Base-by-base conservation (phyloP, 2,888 invertebrate species). In the Rugalucina vietnamica region DNA sequence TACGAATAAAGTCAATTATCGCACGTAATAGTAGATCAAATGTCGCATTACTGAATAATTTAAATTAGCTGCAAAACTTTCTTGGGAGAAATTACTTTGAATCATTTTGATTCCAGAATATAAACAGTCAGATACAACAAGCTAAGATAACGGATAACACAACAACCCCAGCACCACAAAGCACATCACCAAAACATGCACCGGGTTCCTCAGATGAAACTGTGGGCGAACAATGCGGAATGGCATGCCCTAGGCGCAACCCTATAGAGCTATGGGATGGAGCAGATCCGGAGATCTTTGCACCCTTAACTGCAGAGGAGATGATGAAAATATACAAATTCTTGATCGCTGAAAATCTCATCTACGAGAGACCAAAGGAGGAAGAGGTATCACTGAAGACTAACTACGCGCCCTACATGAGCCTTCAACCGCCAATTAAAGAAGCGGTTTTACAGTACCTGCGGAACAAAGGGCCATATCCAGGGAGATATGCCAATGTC, bases 281-380 rank as follows among this genome's bases (percentile, higher is more conserved):
- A 8, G 39, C 36, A 14, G 14, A 84, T n/a, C 86, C 86, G 1
- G 81, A 86, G 43, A 10, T 87, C 18, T 87, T 83, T 69, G 81
- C 87, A 0, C 87, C 87, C 0, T 60, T 89, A 27, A 79, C 84
- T 21, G 73, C 83, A 0, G 81, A 82, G 2, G 89, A 87, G 57
- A 85, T 87, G 87, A 36, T 21, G 21, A 54, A 79, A 27, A 77
- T 86, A 0, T 82, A 84, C 32, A 34, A 81, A 50, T 84, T 84
- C 65, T 60, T 89, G 65, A 29, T 82, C 14, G 60, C 49, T 54
- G 73, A 82, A 21, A 69, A 78, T 32, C 73, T 76, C 71, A 75
- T 87, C 4, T 75, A 84, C 39, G n/a, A 73, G 43, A 75, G 84
- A 2, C n/a, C 71, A 18, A 70, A 70, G 18, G 77, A 32, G n/a